These are phyloP conservation scores for Pantherophis guttatus DNA, from an alignment of 2,113 vertebrate species.

Conservation along the genomic window DNA sequence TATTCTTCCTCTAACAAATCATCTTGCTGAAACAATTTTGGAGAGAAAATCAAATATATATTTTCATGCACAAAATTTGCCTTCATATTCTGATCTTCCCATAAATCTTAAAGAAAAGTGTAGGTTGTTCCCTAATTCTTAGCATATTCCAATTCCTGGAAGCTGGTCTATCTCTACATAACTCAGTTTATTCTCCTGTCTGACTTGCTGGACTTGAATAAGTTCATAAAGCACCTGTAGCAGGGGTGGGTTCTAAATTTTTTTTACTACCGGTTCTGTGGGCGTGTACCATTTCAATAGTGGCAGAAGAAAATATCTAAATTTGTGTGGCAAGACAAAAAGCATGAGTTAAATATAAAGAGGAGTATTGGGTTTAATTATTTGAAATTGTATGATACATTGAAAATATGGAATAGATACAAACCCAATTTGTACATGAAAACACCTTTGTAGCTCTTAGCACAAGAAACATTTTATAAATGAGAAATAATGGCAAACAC, in stretches of 20 bases:
- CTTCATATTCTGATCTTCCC: background rate
- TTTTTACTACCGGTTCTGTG: too few relatives aligned
- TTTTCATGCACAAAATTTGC: background rate
- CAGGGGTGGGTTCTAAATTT: too few relatives aligned
- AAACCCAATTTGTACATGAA: background rate
- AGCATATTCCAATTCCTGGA: background rate
- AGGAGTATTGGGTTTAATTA: background rate
- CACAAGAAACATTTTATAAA: background rate
- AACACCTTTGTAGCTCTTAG: background rate
- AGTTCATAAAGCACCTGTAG: background rate
- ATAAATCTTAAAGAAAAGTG: background rate
- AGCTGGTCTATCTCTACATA: background rate
- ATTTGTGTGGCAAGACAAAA: background rate
- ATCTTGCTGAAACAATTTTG: background rate
- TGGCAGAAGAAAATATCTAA: background rate
- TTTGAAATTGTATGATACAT: background rate
- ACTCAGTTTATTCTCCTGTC: background rate
- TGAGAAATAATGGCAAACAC: background rate
- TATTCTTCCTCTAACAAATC: background rate
- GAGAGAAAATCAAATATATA: background rate
- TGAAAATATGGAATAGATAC: background rate
- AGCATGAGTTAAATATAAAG: background rate
- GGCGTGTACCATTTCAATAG: background rate
- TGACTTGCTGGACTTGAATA: background rate
- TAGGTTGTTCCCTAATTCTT: background rate